Base-by-base conservation (phyloP, 2,113 vertebrate genomes). In the Passer montanus region DNA sequence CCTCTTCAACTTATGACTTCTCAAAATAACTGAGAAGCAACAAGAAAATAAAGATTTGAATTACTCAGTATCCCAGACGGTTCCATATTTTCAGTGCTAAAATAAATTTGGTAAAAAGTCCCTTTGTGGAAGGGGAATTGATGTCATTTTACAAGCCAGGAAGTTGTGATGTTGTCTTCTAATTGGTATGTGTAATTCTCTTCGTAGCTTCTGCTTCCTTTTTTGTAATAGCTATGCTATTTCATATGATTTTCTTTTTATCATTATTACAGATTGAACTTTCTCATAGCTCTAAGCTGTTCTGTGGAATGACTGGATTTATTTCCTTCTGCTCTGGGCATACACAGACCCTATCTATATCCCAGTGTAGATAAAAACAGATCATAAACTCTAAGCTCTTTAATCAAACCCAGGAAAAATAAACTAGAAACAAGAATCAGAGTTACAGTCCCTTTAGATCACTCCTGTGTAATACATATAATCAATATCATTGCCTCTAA, bases 381-480 rank as follows among this genome's bases (percentile, higher is more conserved):
- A 88, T 27, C 67, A 70, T 67, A 86, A 94, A 84, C 56, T 41
- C 13, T 13, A 81, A 55, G 37, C 31, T 63, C 64, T 53, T 90
- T 60, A 89, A 94, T 89, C 26, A 60, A 94, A 87, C 13, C 7
- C 79, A 53, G 30, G 43, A 87, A 92, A 89, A 91, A 93, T 43
- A 68, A 49, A 67, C 30, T 22, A 74, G 24, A 76, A 84, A 91
- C 10, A 77, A 87, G 60, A 84, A 85, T 35, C 55, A 89, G 35
- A 86, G 10, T 82, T 84, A 79, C 1, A 4, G 35, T 52, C 70
- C 13, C 41, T 76, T 82, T 79, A 84, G 77, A 84, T 90, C 41
- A 68, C 53, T 90, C 91, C 44, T 69, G 15, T 60, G 52, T 87
- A 87, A 93, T 43, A 70, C 37, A 59, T 17, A 44, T 67, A 67